Base-by-base conservation (phyloP, 2,888 invertebrate species). In the Drosophila colorata region DNA sequence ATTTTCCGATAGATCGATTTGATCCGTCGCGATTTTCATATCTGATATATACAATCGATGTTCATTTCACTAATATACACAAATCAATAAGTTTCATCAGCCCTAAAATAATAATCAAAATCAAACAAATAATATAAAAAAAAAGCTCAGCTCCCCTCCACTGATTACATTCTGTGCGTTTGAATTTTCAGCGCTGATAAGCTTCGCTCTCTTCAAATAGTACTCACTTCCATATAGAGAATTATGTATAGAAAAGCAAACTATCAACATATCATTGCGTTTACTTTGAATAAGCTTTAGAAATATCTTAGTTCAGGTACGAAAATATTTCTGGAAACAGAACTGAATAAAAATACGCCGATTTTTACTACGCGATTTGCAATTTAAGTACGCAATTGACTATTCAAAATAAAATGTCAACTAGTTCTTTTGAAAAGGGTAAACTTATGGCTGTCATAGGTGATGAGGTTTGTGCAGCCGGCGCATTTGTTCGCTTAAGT, bases 371-470 rank as follows among this genome's bases (percentile, higher is more conserved):
- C 23, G 3, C 7, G 23, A 13, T 8, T 13, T 4, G 33, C 11
- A 3, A 3, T 8, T 5, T 7, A 9, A 37, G 23, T 9, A 18
- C 3, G 7, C 13, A 16, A 25, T 4, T 28, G 0, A 18, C 13
- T 6, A n/a, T 47, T 3, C 9, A 28, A 14, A 6, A 11, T 9
- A 74, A 66, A 14, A 69, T 86, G 82, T 82, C 86, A 0, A 14
- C 40, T 16, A 28, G 43, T 5, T 2, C 51, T 0, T 9, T 60
- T 2, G 69, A 67, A 9, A 49, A 48, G 0, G 70, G 61, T 9
- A 71, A 74, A 46, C 74, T 84, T 0, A 66, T 84, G 46, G 77
- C 81, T 18, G 78, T 84, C 16, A 84, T 84, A 41, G 83, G 83
- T 18, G 83, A 84, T 47, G 83, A 87, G 87, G 83, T 83, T 13